Evolutionary conservation across 92 coral and sea anemone genomes (phyloP).

Genomic region (Umimayanthus kanabou): DNA sequence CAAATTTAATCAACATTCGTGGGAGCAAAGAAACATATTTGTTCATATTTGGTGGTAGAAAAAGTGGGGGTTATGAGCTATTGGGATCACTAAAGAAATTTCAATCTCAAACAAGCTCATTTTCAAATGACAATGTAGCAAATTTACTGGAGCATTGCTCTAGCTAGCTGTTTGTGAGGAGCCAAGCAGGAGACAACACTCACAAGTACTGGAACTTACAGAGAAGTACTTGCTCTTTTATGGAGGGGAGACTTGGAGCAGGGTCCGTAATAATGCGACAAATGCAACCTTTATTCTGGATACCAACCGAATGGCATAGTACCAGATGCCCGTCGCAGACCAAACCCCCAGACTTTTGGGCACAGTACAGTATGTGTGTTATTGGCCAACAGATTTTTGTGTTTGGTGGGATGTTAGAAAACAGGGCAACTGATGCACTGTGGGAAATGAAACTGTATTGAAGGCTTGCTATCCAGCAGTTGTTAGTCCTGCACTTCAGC

Average conservation of each 20-base stretch:
- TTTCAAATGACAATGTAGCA: slow-evolving; percentile 50
- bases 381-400: slow-evolving; percentile 62
- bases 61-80: slow-evolving; percentile 82
- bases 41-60: slow-evolving; percentile 93
- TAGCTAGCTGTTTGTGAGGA: slow-evolving; percentile 69
- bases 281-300: slow-evolving; percentile 78
- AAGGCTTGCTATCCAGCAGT: neutral
- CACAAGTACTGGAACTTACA: slow-evolving; percentile 63
- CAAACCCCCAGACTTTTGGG: slow-evolving; percentile 88
- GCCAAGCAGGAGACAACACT: slow-evolving; percentile 87
- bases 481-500: neutral
- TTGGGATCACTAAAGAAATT: slow-evolving; percentile 66
- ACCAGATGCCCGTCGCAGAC: slow-evolving; percentile 32
- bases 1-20: slow-evolving; percentile 74
- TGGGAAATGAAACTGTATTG: slow-evolving; percentile 68
- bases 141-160: slow-evolving; percentile 58
- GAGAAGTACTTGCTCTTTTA: slow-evolving; percentile 67
- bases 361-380: slow-evolving; percentile 74
- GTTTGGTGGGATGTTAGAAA: slow-evolving; percentile 81
- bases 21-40: slow-evolving; percentile 64
- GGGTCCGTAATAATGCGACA: slow-evolving; percentile 91
- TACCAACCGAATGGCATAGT: slow-evolving; percentile 71
- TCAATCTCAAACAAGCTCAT: slow-evolving; percentile 37
- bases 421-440: slow-evolving; percentile 56
- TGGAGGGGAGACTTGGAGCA: slow-evolving; percentile 98